Percentiles rank a stretch among this genome's conserved stretches.
Evolutionary conservation across 2,113 vertebrate genomes (phyloP).

Genomic region (Merops nubicus): DNA sequence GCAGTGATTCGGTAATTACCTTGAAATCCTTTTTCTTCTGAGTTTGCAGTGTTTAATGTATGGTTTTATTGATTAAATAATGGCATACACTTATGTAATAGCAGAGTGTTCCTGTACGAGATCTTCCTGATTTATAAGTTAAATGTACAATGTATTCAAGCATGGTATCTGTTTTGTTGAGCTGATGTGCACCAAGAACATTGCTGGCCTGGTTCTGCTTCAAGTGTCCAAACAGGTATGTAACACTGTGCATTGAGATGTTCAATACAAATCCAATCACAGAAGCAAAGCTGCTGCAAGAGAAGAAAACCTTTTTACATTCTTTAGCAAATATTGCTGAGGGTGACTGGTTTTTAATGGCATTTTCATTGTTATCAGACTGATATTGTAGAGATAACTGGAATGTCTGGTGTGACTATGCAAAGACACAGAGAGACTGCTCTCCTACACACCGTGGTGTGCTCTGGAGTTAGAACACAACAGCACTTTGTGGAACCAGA

Average conservation of each 20-base stretch:
- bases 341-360: not conserved
- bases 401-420: not conserved
- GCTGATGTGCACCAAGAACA: accelerated
- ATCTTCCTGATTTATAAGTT: not conserved
- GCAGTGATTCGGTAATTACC: not conserved
- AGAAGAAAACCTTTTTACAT: not conserved
- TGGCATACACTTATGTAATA: not conserved
- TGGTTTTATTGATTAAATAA: not conserved
- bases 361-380: not conserved
- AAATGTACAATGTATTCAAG: not conserved
- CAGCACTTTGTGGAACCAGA: not conserved
- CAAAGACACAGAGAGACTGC: not conserved
- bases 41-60: not conserved
- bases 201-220: not conserved
- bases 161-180: not conserved
- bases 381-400: not conserved
- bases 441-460: not conserved
- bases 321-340: not conserved
- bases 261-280: not conserved
- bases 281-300: not conserved
- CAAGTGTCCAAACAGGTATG: not conserved
- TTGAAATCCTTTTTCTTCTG: not conserved
- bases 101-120: not conserved
- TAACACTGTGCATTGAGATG: not conserved
- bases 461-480: not conserved